Evolutionary conservation across 1,140 invertebrate genomes (phyloP).

Genomic region (Maconellicoccus hirsutus): DNA sequence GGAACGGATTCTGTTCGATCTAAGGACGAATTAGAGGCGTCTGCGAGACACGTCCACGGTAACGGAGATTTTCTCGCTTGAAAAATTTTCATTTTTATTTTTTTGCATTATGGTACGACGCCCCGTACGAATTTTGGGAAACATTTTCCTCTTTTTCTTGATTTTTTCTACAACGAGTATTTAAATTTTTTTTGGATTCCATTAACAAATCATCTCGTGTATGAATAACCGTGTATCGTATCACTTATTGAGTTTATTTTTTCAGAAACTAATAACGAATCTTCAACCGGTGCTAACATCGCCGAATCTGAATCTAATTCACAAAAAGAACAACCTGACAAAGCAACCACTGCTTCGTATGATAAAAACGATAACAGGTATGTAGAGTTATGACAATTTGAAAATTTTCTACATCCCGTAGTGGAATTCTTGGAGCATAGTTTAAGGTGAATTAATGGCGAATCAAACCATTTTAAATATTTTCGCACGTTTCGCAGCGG

Average conservation of each 20-base stretch:
- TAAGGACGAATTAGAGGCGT: constrained; percentile 38
- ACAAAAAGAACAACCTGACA: not conserved
- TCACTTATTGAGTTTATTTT: not conserved
- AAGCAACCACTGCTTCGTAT: not conserved
- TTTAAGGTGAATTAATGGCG: too few species aligned
- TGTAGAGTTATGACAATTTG: too few species aligned
- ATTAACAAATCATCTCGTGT: too few species aligned
- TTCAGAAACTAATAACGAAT: not conserved
- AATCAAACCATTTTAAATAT: too few species aligned
- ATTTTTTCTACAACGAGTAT: too few species aligned
- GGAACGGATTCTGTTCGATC: constrained; percentile 40
- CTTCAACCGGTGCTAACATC: not conserved
- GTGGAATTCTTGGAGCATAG: too few species aligned
- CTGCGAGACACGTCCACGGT: constrained; percentile 20
- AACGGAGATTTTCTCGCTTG: not conserved
- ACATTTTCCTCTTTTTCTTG: not conserved
- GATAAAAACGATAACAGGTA: constrained; percentile 14
- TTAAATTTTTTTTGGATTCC: too few species aligned
- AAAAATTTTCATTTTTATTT: not conserved
- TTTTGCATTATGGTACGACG: too few species aligned
- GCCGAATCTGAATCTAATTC: not conserved
- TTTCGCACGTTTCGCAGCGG: constrained; percentile 32
- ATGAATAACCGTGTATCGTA: too few species aligned
- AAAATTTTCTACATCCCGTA: too few species aligned
- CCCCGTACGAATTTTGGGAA: too few species aligned